These are phyloP conservation scores for Drosophila recens DNA, from an alignment of 2,888 invertebrate species.

Conservation along the genomic window DNA sequence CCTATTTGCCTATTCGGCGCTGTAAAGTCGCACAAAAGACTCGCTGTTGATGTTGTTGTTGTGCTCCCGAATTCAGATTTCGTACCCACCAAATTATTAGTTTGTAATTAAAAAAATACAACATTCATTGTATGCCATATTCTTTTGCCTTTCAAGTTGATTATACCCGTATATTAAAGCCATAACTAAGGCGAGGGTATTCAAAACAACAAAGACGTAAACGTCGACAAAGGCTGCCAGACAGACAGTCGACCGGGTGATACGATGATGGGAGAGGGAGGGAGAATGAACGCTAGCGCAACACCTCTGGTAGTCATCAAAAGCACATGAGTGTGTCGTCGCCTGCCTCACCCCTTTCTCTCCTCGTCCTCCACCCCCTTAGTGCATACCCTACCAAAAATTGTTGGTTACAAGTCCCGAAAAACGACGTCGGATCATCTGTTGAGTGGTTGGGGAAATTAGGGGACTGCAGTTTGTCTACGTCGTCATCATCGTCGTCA, in stretches of 20 bases:
- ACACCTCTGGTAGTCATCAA: slow-evolving; percentile 57
- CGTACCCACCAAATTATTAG: too few species aligned
- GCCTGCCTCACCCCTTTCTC: neutral
- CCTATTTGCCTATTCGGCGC: too few species aligned
- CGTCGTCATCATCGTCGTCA: too few species aligned
- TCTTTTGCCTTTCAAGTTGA: neutral
- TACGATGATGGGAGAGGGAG: neutral
- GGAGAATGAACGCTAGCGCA: slow-evolving; percentile 33
- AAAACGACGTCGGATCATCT: slow-evolving; percentile 1
- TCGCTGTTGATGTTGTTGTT: too few species aligned
- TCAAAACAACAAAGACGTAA: slow-evolving; percentile 27
- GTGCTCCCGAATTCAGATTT: too few species aligned
- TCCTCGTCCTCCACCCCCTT: neutral
- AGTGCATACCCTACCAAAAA: neutral
- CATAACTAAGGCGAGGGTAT: slow-evolving; percentile 31
- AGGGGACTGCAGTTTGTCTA: slow-evolving; percentile 12
- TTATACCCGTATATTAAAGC: neutral
- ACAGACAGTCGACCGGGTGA: slow-evolving; percentile 47
- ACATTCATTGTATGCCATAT: too few species aligned
- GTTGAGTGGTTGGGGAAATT: neutral
- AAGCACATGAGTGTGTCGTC: slow-evolving; percentile 58
- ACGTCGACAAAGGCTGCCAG: slow-evolving; percentile 53
- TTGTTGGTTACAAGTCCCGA: slow-evolving; percentile 16
- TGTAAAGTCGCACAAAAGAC: too few species aligned
- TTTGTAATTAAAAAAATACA: too few species aligned